Evolutionary conservation across 2,888 invertebrate species (phyloP).

Genomic region (Smittia sp.): DNA sequence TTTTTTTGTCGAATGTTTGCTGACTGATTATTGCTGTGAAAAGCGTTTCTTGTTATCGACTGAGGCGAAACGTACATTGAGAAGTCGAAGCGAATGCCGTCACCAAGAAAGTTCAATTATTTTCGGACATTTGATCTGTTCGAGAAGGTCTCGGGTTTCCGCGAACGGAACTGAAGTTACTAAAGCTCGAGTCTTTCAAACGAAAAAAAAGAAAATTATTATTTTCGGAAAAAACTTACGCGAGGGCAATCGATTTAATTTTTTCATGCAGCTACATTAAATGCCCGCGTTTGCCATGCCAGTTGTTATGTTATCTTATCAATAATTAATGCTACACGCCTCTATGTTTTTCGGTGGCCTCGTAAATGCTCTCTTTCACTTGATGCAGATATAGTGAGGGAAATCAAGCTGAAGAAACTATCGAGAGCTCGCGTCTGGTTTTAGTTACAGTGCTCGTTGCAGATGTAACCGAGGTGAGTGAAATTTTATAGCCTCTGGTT

Average conservation of each 20-base stretch:
- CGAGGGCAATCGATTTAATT: slow-evolving; percentile 6
- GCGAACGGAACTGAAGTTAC: too few species aligned
- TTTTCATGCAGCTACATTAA: slow-evolving; percentile 1
- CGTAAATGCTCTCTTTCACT: background rate
- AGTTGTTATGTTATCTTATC: slow-evolving; percentile 32
- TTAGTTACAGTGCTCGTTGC: background rate
- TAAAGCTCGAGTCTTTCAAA: too few species aligned
- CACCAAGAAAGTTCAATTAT: too few species aligned
- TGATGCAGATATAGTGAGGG: background rate
- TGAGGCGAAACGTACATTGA: background rate
- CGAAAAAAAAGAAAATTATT: too few species aligned
- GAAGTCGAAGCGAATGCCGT: background rate
- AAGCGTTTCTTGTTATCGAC: background rate
- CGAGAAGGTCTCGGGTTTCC: slow-evolving; percentile 9
- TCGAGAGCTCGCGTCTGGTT: slow-evolving; percentile 16
- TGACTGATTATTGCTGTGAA: background rate
- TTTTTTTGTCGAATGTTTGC: background rate
- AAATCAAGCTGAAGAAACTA: background rate
- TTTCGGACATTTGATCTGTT: slow-evolving; percentile 16
- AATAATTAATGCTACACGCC: slow-evolving; percentile 35
- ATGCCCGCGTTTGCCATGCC: slow-evolving; percentile 1
- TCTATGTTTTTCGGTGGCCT: background rate
- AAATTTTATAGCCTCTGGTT: background rate
- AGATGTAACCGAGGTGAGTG: slow-evolving; percentile 4
- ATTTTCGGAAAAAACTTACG: too few species aligned